Evolutionary conservation across 2,797 vertebrate genomes (phyloP).

Genomic region (Pipistrellus nathusii): DNA sequence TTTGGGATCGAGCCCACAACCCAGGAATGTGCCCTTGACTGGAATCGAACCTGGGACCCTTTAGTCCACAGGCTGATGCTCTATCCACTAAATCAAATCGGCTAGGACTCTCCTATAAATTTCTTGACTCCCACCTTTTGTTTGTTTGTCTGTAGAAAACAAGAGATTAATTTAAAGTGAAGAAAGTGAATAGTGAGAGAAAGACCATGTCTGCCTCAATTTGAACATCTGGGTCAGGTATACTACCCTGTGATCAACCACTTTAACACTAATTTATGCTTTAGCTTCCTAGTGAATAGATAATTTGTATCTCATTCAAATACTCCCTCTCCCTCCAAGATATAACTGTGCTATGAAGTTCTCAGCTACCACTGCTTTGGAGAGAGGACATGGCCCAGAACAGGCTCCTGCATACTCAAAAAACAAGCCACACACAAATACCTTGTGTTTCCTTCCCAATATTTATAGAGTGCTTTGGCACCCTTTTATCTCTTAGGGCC

Average conservation of each 20-base stretch:
- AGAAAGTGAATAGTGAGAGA: neutral
- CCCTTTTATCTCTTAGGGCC: neutral
- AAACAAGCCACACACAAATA: neutral
- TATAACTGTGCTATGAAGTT: neutral
- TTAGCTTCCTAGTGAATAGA: neutral
- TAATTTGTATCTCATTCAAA: conserved; percentile 30
- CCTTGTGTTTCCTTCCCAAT: neutral
- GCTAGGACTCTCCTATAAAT: neutral
- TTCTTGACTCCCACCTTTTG: neutral
- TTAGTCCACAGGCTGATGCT: too few species aligned
- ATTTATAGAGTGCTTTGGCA: neutral
- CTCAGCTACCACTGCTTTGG: neutral
- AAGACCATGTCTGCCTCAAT: conserved; percentile 6
- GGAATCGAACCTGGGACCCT: too few species aligned
- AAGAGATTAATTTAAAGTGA: neutral
- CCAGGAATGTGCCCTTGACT: too few species aligned
- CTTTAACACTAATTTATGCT: conserved; percentile 11
- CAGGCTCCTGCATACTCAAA: neutral
- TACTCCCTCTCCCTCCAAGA: neutral
- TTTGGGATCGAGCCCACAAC: too few species aligned
- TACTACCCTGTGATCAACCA: neutral
- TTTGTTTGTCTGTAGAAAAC: neutral
- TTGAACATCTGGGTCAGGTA: neutral
- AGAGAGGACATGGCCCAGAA: neutral
- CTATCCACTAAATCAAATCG: too few species aligned